Conservation (phyloP, 2,888 invertebrate species). For the Tanypteryx hageni region DNA sequence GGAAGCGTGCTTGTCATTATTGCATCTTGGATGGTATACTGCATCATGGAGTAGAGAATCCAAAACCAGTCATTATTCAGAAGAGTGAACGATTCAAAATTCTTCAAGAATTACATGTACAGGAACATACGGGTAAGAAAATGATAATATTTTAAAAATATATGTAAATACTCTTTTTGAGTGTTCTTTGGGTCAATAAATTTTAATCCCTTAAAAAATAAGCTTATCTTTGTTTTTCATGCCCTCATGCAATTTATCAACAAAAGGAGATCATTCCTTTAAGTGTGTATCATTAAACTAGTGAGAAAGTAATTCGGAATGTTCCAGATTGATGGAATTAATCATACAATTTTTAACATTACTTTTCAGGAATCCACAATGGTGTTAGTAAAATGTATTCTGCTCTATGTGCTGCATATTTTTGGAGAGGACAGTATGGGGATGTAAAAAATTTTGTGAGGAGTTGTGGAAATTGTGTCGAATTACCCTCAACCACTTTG, state of each 20-base stretch:
- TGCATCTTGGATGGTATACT: constrained; percentile 68
- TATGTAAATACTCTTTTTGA: too few species aligned
- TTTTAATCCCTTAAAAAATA: not conserved
- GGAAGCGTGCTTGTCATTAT: constrained; percentile 65
- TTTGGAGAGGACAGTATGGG: constrained; percentile 71
- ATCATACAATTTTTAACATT: constrained; percentile 13
- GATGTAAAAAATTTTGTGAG: constrained; percentile 70
- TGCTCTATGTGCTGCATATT: constrained; percentile 68
- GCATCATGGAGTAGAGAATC: constrained; percentile 69
- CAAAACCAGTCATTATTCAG: constrained; percentile 69
- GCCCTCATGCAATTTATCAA: not conserved
- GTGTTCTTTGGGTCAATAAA: too few species aligned
- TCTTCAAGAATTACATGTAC: constrained; percentile 69
- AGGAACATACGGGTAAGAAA: constrained; percentile 69
- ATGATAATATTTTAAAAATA: too few species aligned
- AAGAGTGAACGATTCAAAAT: constrained; percentile 68
- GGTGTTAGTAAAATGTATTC: constrained; percentile 70
- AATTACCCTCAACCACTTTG: constrained; percentile 54
- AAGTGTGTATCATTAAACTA: not conserved
- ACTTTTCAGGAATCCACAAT: constrained; percentile 70
- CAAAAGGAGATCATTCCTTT: not conserved
- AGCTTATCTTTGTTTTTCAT: not conserved
- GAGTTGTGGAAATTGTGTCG: constrained; percentile 69
- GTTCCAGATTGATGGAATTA: not conserved
- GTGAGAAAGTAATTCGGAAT: not conserved